A percentile compares a stretch with the other conserved stretches of the same genome.
phyloP scores from a whole-genome alignment of 2,797 vertebrate species.

The Triplophysa yarkandensis region DNA sequence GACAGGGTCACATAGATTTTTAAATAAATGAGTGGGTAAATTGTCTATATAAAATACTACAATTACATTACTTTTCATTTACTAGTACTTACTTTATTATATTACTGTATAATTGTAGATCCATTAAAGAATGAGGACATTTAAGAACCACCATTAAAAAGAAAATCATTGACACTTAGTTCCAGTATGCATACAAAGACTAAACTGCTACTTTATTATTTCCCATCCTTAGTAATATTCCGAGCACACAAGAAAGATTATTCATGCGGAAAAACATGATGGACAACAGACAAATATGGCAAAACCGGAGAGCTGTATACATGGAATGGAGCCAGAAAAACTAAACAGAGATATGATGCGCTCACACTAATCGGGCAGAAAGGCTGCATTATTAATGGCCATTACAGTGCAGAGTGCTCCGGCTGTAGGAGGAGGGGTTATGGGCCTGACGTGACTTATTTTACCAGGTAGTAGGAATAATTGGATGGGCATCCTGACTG shows the following conservation, averaged over 20 bases:
- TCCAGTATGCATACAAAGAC: background rate
- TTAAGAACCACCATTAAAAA: background rate
- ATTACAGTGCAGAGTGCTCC: slow-evolving; percentile 43
- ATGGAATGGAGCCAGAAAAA: slow-evolving; percentile 18
- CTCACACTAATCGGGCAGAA: slow-evolving; percentile 53
- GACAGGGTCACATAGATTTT: no score
- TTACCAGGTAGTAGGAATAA: slow-evolving; percentile 49
- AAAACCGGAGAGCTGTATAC: slow-evolving; percentile 13
- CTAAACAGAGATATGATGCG: slow-evolving; percentile 13
- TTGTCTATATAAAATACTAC: no score
- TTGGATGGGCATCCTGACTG: slow-evolving; percentile 39
- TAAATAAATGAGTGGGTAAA: no score
- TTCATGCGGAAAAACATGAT: slow-evolving; percentile 1
- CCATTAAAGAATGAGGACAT: background rate
- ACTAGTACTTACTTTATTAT: background rate
- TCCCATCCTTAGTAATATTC: background rate
- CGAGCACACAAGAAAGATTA: background rate
- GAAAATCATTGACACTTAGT: background rate
- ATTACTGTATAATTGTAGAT: no score
- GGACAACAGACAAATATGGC: slow-evolving; percentile 14
- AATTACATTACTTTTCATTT: background rate
- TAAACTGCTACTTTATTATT: background rate
- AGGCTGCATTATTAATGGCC: slow-evolving; percentile 58
- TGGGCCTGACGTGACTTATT: slow-evolving; percentile 15
- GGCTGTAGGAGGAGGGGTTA: slow-evolving; percentile 21